Percentiles rank a stretch among this genome's conserved stretches.
Evolutionary conservation across 2,888 invertebrate genomes (phyloP).

Genomic region (Notodonta dromedarius): DNA sequence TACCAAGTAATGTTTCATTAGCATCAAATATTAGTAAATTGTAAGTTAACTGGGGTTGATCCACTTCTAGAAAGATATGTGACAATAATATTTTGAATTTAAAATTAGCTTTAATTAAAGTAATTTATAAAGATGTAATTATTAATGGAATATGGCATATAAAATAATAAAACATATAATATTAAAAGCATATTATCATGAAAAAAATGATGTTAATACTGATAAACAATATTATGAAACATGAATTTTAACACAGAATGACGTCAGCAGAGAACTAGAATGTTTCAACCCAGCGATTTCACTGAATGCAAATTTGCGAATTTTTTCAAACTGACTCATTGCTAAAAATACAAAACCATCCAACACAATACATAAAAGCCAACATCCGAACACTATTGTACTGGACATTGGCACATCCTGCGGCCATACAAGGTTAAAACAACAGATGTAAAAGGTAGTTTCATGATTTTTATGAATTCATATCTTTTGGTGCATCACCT

Average conservation of each 20-base stretch:
- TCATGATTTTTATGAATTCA: constrained; percentile 1
- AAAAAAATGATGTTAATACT: neutral
- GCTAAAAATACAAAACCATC: neutral
- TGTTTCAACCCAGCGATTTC: neutral
- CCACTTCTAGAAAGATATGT: too few relatives aligned
- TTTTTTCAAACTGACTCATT: constrained; percentile 5
- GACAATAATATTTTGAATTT: too few relatives aligned
- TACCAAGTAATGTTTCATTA: neutral
- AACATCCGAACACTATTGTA: constrained; percentile 8
- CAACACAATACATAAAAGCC: constrained; percentile 4
- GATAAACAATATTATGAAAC: neutral
- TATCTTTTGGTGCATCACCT: neutral
- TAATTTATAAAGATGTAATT: too few relatives aligned
- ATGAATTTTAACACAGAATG: neutral
- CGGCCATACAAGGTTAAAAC: constrained; percentile 8
- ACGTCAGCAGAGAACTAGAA: neutral
- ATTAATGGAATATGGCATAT: too few relatives aligned
- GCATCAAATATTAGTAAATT: too few relatives aligned
- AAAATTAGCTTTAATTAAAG: too few relatives aligned
- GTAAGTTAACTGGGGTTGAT: too few relatives aligned
- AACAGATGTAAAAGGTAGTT: neutral
- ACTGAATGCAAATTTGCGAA: constrained; percentile 8
- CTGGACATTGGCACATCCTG: constrained; percentile 6
- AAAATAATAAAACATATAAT: neutral
- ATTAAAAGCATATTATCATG: neutral